Percentiles rank a stretch among this genome's conserved stretches.
These are phyloP conservation scores for Pseudomyrmex concolor DNA, from an alignment of 1,140 invertebrate species.

Conservation along the genomic window DNA sequence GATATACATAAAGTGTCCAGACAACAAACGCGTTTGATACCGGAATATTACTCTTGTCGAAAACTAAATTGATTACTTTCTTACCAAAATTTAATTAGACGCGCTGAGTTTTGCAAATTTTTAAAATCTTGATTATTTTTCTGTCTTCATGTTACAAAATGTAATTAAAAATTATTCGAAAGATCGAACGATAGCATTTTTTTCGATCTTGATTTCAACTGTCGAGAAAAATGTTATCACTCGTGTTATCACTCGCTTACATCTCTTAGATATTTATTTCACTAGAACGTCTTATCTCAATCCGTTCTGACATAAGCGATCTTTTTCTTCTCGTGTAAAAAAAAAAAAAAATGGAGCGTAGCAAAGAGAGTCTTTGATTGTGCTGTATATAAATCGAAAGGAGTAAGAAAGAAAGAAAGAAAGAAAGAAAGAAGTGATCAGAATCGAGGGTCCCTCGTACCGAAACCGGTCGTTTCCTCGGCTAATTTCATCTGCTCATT, in stretches of 20 bases:
- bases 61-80: not conserved
- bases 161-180: too few relatives aligned
- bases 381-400: conserved; percentile 33
- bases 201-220: too few relatives aligned
- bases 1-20: not conserved
- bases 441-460: conserved; percentile 45
- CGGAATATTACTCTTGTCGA: conserved; percentile 11
- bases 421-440: conserved; percentile 23
- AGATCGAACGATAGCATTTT: too few relatives aligned
- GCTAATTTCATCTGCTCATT: conserved; percentile 58
- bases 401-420: not conserved
- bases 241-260: too few relatives aligned
- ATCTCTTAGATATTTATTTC: not conserved
- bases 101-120: not conserved
- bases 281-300: conserved; percentile 4
- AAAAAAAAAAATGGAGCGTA: conserved; percentile 20
- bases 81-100: conserved; percentile 1
- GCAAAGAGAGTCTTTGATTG: conserved; percentile 63
- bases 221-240: too few relatives aligned
- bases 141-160: too few relatives aligned
- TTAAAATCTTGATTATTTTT: not conserved
- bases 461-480: conserved; percentile 64
- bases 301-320: not conserved
- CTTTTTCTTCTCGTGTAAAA: conserved; percentile 22
- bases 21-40: not conserved